Evolutionary conservation across 2,113 vertebrate genomes (phyloP).

Genomic region (Myotis yumanensis): DNA sequence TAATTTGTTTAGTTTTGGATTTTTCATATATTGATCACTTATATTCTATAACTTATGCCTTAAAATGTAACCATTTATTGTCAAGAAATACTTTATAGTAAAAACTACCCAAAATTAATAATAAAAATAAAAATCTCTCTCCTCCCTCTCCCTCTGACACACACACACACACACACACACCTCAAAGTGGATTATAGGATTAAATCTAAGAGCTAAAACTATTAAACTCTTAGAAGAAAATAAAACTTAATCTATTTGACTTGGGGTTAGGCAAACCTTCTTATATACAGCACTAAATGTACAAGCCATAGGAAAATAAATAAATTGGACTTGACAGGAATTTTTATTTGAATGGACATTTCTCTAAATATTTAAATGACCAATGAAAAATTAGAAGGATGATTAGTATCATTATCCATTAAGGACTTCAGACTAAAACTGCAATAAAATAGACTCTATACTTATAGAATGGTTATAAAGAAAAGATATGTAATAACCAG

Average conservation of each 20-base stretch:
- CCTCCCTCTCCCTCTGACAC: not conserved
- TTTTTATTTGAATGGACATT: not conserved
- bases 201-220: not conserved
- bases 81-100: not conserved
- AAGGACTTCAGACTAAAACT: not conserved
- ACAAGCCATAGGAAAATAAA: not conserved
- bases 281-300: not conserved
- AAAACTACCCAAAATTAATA: not conserved
- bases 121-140: not conserved
- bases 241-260: not conserved
- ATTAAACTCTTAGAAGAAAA: not conserved
- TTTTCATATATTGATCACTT: not conserved
- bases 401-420: not conserved
- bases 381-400: not conserved
- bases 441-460: not conserved
- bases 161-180: not conserved
- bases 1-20: not conserved
- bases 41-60: not conserved
- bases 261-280: not conserved
- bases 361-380: not conserved
- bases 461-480: not conserved
- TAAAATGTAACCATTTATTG: not conserved
- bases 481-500: not conserved
- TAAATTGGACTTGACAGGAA: not conserved
- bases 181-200: not conserved